Percentiles rank a stretch among this genome's conserved stretches.
Evolutionary conservation across 2,113 vertebrate species (phyloP).

Genomic region (Panurus biarmicus): DNA sequence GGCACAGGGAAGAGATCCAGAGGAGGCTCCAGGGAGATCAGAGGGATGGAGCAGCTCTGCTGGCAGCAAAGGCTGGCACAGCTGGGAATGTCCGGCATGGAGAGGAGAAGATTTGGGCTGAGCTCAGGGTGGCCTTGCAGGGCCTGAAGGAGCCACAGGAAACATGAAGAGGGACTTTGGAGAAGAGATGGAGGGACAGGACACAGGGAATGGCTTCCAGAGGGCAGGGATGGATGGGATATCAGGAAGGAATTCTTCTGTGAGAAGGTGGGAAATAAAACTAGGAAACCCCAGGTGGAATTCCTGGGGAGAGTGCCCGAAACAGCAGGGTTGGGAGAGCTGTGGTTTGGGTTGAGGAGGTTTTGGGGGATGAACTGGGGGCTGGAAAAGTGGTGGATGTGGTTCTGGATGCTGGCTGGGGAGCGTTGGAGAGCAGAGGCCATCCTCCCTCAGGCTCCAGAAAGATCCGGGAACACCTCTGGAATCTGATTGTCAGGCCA

Average conservation of each 20-base stretch:
- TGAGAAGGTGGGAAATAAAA: not conserved
- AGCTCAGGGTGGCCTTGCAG: not conserved
- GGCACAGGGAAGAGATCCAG: accelerated
- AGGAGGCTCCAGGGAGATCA: not conserved
- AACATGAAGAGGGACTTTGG: accelerated
- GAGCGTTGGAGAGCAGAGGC: accelerated
- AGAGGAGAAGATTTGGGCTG: not conserved
- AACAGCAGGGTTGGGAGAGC: not conserved
- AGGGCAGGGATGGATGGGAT: not conserved
- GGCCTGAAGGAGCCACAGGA: not conserved
- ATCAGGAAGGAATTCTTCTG: not conserved
- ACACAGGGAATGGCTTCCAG: not conserved
- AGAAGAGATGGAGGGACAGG: not conserved
- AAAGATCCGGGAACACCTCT: not conserved
- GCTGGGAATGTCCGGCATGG: not conserved
- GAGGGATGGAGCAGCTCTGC: not conserved
- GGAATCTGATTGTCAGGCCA: not conserved
- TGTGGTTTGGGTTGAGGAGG: not conserved
- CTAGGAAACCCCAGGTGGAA: not conserved
- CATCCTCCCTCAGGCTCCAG: not conserved
- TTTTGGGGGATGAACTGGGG: not conserved
- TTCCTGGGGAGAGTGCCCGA: not conserved
- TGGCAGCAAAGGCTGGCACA: not conserved
- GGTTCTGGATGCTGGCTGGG: not conserved
- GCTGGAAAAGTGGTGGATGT: not conserved